Base-by-base conservation (phyloP, 2,888 invertebrate genomes). In the Ectemnius continuus region DNA sequence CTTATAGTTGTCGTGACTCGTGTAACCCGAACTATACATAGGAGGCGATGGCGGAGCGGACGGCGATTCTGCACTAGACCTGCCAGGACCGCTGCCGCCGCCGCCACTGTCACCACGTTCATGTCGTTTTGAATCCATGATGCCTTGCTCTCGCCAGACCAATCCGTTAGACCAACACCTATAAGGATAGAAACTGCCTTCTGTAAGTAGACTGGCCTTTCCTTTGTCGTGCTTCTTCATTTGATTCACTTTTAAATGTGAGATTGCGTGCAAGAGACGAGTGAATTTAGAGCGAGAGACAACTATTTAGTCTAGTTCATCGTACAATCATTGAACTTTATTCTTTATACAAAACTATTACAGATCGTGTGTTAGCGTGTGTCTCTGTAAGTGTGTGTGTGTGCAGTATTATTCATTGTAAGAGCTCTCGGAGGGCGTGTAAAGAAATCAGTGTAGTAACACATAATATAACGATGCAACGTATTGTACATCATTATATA, bases 111-210 rank as follows among this genome's bases (percentile, higher is more conserved):
- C 52, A 91, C 88, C 86, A 88, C 91, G 91, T 92, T 93, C 85
- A 89, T 91, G 91, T 92, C 93, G 83, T 91, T 92, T 86, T 92
- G 93, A 85, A 91, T 93, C 89, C 93, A 92, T 88, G 86, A 91
- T 90, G 89, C 91, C 83, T 79, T 77, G 77, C 84, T 76, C 78
- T 77, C 83, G 91, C 92, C 92, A 91, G 90, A 92, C 92, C 92
- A 92, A 92, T 92, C 92, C 92, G 92, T 92, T 92, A 92, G 92
- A 92, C 91, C 92, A 92, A 92, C 92, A 93, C 94, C 94, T 94
- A 94, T 93, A 93, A 93, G 93, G 93, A 94, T 93, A 93, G 94
- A 91, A 93, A 94, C 94, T 94, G 92, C 93, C 93, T 92, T 93
- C 93, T 93, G 93, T 94, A 92, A 91, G 90, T 90, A 87, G 79